Conservation (phyloP, 2,888 invertebrate species). For the Hecatera dysodea region DNA sequence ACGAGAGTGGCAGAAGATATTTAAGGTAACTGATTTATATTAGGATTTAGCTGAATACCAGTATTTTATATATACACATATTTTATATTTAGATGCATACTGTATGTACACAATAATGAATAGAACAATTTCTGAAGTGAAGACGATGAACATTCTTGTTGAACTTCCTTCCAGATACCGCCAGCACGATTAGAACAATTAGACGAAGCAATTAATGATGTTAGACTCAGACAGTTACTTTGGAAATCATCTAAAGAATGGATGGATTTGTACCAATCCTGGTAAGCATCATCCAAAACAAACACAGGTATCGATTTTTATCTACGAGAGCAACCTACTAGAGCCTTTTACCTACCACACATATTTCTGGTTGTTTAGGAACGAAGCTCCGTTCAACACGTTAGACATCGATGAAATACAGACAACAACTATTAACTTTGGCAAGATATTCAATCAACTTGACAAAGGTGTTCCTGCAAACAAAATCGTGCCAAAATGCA, state of each 20-base stretch:
- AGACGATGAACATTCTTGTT: background rate
- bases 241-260: slow-evolving; percentile 95
- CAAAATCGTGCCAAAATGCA: slow-evolving; percentile 94
- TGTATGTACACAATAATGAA: too few species aligned
- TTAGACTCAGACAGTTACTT: slow-evolving; percentile 94
- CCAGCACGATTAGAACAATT: slow-evolving; percentile 95
- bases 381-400: slow-evolving; percentile 90
- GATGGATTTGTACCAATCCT: slow-evolving; percentile 92
- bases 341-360: background rate
- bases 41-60: too few species aligned
- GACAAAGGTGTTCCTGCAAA: slow-evolving; percentile 96
- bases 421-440: slow-evolving; percentile 92
- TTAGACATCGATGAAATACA: slow-evolving; percentile 94
- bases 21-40: slow-evolving; percentile 93
- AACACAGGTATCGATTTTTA: background rate
- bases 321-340: too few species aligned
- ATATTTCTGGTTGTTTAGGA: slow-evolving; percentile 72
- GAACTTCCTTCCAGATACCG: slow-evolving; percentile 91
- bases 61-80: too few species aligned
- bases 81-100: too few species aligned
- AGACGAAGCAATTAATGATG: slow-evolving; percentile 95
- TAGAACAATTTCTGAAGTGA: background rate
- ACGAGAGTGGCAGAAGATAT: slow-evolving; percentile 95
- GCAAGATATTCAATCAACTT: slow-evolving; percentile 94
- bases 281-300: slow-evolving; percentile 85